Evolutionary conservation across 1,140 invertebrate genomes (phyloP).

Genomic region (Odontomachus brunneus): DNA sequence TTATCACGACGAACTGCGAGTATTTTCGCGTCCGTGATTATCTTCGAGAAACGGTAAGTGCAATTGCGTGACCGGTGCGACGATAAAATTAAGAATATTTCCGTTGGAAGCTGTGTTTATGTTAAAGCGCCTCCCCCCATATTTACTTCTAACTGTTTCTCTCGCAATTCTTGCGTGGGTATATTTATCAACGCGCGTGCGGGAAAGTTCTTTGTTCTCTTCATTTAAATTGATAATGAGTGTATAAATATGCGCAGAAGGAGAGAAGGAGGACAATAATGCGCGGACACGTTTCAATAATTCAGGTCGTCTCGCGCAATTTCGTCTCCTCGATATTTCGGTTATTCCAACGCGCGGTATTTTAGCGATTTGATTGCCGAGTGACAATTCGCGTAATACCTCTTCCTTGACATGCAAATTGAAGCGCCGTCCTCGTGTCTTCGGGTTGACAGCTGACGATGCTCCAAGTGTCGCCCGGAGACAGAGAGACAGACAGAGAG

Average conservation of each 20-base stretch:
- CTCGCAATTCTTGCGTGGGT: background rate
- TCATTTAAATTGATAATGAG: constrained; percentile 30
- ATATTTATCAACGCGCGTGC: constrained; percentile 13
- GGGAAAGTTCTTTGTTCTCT: background rate
- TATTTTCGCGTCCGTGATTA: constrained; percentile 19
- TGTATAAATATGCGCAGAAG: background rate
- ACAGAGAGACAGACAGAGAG: too few relatives aligned
- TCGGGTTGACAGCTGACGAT: background rate
- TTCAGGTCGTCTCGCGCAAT: background rate
- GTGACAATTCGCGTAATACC: background rate
- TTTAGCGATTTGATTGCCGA: background rate
- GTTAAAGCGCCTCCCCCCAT: background rate
- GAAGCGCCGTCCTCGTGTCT: background rate
- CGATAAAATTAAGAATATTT: background rate
- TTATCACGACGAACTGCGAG: background rate
- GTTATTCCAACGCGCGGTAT: background rate
- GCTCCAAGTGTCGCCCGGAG: background rate
- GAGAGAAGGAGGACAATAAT: background rate
- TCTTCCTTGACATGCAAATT: background rate
- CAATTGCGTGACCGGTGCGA: background rate
- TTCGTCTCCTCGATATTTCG: too few relatives aligned
- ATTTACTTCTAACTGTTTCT: background rate
- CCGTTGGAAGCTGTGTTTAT: background rate
- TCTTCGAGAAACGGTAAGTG: background rate
- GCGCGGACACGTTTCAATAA: constrained; percentile 1